These are phyloP conservation scores for Hydrochoerus hydrochaeris DNA, from an alignment of 2,113 vertebrate genomes.

Conservation along the genomic window DNA sequence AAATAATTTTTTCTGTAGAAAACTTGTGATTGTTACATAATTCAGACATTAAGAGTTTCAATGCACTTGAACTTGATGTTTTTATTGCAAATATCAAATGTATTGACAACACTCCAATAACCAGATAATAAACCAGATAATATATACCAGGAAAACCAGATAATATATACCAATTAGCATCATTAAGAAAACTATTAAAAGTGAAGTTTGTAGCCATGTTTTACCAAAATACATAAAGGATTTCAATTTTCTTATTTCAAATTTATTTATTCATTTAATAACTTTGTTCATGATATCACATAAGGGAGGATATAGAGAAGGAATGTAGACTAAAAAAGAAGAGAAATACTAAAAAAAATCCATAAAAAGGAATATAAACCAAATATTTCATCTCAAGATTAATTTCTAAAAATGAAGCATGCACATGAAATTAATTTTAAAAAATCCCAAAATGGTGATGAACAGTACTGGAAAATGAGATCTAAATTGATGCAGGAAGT, in stretches of 20 bases:
- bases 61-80: not conserved
- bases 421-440: not conserved
- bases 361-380: not conserved
- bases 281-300: not conserved
- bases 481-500: not conserved
- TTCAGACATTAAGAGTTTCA: constrained; percentile 13
- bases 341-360: not conserved
- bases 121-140: constrained; percentile 39
- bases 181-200: not conserved
- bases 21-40: not conserved
- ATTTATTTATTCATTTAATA: not conserved
- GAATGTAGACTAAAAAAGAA: not conserved
- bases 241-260: not conserved
- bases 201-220: constrained; percentile 7
- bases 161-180: not conserved
- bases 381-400: not conserved
- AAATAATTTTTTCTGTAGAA: not conserved
- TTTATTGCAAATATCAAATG: not conserved
- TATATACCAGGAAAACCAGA: not conserved
- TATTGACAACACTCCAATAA: not conserved
- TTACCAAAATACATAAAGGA: constrained; percentile 13
- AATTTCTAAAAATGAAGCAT: constrained; percentile 35
- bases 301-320: not conserved
- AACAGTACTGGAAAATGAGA: constrained; percentile 12
- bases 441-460: not conserved